These are phyloP conservation scores for Rhingia rostrata DNA, from an alignment of 2,888 invertebrate species.

Conservation along the genomic window DNA sequence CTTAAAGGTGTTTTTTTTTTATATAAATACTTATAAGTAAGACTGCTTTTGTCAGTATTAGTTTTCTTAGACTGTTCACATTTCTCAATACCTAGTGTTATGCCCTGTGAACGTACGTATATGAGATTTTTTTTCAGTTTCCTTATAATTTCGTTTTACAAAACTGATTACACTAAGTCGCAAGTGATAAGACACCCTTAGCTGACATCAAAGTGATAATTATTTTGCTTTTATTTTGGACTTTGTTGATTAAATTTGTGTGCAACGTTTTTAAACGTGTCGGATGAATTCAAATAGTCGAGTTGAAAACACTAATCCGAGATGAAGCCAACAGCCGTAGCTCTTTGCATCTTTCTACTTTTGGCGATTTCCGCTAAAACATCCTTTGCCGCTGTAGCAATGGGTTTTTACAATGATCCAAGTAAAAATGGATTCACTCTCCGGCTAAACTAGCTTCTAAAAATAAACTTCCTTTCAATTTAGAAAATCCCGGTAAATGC, in stretches of 20 bases:
- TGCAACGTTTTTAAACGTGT: too few relatives aligned
- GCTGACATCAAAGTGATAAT: background rate
- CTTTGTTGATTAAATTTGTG: too few relatives aligned
- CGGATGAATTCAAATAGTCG: background rate
- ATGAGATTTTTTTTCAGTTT: too few relatives aligned
- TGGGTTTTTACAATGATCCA: background rate
- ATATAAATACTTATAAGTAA: too few relatives aligned
- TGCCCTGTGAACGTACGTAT: too few relatives aligned
- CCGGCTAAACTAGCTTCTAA: background rate
- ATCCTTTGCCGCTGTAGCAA: background rate
- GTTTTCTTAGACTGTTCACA: too few relatives aligned
- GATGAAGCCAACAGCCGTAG: background rate
- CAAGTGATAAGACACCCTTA: background rate
- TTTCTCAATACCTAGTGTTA: too few relatives aligned
- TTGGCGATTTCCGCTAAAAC: background rate
- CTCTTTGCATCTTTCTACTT: background rate
- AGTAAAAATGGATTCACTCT: background rate
- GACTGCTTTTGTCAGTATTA: too few relatives aligned
- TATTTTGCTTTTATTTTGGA: too few relatives aligned
- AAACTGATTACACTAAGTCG: too few relatives aligned
- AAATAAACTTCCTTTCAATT: background rate
- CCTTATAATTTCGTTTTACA: too few relatives aligned
- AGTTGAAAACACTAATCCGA: background rate
- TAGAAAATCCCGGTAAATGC: conserved; percentile 77
- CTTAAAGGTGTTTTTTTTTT: too few relatives aligned